phyloP scores from a whole-genome alignment of 2,888 invertebrate genomes.

The Troides aeacus region DNA sequence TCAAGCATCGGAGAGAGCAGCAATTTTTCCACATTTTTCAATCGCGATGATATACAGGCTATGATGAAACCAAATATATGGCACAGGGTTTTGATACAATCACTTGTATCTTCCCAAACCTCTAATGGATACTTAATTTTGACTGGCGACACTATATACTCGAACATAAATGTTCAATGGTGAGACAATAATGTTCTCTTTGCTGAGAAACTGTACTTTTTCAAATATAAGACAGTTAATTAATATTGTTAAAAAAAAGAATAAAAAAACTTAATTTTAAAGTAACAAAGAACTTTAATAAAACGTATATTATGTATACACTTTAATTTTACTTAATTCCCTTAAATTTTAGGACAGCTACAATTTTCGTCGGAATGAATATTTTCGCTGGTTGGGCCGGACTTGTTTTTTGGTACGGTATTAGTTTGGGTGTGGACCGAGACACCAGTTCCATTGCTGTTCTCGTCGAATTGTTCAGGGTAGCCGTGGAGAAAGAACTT shows the following conservation, averaged over 20 bases:
- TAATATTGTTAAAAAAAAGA: no score
- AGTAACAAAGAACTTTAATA: no score
- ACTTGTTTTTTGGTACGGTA: constrained; percentile 57
- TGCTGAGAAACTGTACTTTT: no score
- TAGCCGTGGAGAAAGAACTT: constrained; percentile 41
- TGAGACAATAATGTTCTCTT: constrained; percentile 37
- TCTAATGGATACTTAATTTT: constrained; percentile 64
- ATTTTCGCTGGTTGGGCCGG: constrained; percentile 54
- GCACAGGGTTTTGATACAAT: constrained; percentile 58
- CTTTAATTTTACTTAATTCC: background rate
- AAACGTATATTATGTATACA: no score
- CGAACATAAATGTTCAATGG: constrained; percentile 60
- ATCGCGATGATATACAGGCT: constrained; percentile 45
- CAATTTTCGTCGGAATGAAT: constrained; percentile 48
- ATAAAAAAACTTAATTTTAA: no score
- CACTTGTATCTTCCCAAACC: constrained; percentile 57
- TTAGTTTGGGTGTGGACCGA: constrained; percentile 42
- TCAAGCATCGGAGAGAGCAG: constrained; percentile 43
- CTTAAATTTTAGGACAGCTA: constrained; percentile 52
- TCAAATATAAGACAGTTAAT: no score
- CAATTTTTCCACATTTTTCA: constrained; percentile 40
- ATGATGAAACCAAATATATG: constrained; percentile 55
- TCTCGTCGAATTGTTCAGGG: constrained; percentile 50
- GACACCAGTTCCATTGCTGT: constrained; percentile 51
- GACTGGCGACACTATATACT: constrained; percentile 59